phyloP scores from a whole-genome alignment of 2,888 invertebrate genomes.

The Erebia ligea region DNA sequence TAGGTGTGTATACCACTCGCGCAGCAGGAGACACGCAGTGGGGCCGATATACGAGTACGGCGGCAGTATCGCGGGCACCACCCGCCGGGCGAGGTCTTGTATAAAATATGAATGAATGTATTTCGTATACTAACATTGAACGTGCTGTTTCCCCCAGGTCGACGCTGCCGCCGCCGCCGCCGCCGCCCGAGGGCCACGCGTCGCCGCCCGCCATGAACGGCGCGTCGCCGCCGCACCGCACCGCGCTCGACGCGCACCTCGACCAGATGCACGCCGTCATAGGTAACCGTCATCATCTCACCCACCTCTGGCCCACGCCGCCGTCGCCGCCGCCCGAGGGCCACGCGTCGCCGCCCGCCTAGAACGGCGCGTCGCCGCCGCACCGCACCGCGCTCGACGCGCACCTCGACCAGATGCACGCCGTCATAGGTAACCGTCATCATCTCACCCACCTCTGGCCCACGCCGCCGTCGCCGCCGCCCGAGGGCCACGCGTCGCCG shows the following conservation, averaged over 20 bases:
- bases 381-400: constrained; percentile 85
- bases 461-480: constrained; percentile 53
- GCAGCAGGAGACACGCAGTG: neutral
- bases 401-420: constrained; percentile 80
- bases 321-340: constrained; percentile 67
- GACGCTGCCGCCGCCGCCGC: constrained; percentile 79
- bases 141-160: constrained; percentile 52
- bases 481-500: constrained; percentile 49
- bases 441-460: no score
- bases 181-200: constrained; percentile 71
- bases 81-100: no score
- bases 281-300: constrained; percentile 47
- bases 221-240: constrained; percentile 87
- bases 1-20: constrained; percentile 46
- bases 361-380: constrained; percentile 85
- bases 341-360: constrained; percentile 59
- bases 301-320: no score
- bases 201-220: constrained; percentile 69
- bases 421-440: constrained; percentile 63
- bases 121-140: neutral
- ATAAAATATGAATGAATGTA: no score
- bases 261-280: constrained; percentile 80
- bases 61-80: no score
- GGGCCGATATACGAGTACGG: no score
- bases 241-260: constrained; percentile 82